Conservation (phyloP, 2,797 vertebrate species). For the Furcifer pardalis region DNA sequence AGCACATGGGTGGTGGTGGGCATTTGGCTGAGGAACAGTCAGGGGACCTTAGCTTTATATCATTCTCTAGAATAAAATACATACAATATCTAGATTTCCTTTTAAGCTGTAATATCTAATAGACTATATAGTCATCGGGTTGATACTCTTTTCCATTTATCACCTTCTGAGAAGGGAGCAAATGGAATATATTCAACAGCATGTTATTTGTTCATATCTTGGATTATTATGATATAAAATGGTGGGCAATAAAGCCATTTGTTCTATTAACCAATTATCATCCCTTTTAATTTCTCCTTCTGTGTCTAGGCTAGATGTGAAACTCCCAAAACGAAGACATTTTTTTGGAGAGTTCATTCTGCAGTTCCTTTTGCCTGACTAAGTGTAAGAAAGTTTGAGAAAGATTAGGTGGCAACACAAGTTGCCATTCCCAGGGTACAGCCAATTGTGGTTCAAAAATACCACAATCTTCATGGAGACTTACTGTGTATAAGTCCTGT, state of each 20-base stretch:
- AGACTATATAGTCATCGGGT: neutral
- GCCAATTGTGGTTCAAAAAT: no score
- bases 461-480: no score
- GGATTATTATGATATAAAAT: neutral
- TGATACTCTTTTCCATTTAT: neutral
- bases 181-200: neutral
- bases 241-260: neutral
- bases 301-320: no score
- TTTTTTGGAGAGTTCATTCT: no score
- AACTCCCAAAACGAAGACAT: no score
- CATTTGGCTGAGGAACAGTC: neutral
- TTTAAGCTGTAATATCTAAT: neutral
- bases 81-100: no score
- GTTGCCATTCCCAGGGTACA: no score
- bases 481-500: no score
- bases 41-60: neutral
- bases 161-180: neutral
- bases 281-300: neutral
- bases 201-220: neutral
- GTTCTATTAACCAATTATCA: neutral
- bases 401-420: no score
- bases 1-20: neutral
- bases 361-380: no score
- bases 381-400: no score
- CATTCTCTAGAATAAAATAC: neutral